Conservation (phyloP, 1,140 invertebrate genomes). For the Bombus confusus region DNA sequence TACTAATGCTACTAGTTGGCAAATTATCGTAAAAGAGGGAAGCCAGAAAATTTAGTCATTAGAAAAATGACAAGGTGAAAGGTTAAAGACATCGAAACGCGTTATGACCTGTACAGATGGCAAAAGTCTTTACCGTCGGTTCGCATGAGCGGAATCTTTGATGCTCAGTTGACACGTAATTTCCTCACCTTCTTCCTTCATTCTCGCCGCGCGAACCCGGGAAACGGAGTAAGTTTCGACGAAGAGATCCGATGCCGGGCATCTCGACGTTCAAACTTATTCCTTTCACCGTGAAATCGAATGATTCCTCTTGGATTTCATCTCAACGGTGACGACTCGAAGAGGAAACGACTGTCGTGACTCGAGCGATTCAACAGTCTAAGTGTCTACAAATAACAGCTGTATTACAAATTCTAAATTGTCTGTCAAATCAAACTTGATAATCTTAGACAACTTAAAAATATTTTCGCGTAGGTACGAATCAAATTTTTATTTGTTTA, state of each 20-base stretch:
- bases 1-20: background rate
- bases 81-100: background rate
- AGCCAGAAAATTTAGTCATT: background rate
- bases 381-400: background rate
- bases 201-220: slow-evolving; percentile 8
- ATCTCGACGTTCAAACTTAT: slow-evolving; percentile 26
- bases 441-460: background rate
- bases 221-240: slow-evolving; percentile 12
- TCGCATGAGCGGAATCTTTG: slow-evolving; percentile 38
- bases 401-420: background rate
- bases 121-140: background rate
- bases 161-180: slow-evolving; percentile 48
- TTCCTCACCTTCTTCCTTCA: slow-evolving; percentile 42
- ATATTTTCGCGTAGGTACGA: background rate
- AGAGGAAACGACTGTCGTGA: background rate
- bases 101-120: background rate
- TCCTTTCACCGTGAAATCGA: slow-evolving; percentile 27
- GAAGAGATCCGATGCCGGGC: slow-evolving; percentile 5
- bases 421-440: background rate
- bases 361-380: background rate
- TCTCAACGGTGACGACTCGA: background rate
- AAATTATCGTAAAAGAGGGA: background rate
- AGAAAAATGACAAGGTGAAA: background rate
- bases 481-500: no score
- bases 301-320: slow-evolving; percentile 9